Evolutionary conservation across 2,797 vertebrate genomes (phyloP).

Genomic region (Melanogrammus aeglefinus): DNA sequence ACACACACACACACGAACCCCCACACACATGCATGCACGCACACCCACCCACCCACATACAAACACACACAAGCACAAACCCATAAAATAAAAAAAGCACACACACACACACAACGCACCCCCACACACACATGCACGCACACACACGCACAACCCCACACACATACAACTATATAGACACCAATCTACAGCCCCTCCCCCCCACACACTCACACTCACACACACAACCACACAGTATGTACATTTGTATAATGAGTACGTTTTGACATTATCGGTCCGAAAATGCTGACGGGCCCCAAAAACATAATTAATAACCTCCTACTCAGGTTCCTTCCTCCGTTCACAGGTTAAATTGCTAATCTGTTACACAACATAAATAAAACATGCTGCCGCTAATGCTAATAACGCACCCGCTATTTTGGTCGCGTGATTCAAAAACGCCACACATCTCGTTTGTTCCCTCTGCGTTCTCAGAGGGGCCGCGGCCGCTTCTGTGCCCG

Average conservation of each 20-base stretch:
- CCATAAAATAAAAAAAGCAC: background rate
- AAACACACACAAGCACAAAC: background rate
- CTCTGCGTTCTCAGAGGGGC: too few species aligned
- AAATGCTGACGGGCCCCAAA: background rate
- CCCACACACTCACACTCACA: background rate
- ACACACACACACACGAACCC: background rate
- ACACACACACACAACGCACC: slow-evolving; percentile 22
- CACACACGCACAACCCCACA: background rate
- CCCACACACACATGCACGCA: background rate
- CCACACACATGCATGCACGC: background rate
- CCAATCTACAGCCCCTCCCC: background rate
- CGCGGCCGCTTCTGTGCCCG: too few species aligned
- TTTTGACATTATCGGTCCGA: background rate
- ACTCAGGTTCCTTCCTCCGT: background rate
- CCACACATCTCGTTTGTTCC: too few species aligned
- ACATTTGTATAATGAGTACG: background rate
- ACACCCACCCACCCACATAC: background rate
- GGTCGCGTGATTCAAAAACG: background rate
- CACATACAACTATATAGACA: slow-evolving; percentile 1
- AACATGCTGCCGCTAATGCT: background rate
- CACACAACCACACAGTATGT: background rate
- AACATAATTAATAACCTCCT: background rate
- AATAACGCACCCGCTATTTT: background rate
- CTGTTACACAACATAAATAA: background rate
- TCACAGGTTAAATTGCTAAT: background rate